phyloP scores from a whole-genome alignment of 2,888 invertebrate genomes.

The Acrobasis consociella region DNA sequence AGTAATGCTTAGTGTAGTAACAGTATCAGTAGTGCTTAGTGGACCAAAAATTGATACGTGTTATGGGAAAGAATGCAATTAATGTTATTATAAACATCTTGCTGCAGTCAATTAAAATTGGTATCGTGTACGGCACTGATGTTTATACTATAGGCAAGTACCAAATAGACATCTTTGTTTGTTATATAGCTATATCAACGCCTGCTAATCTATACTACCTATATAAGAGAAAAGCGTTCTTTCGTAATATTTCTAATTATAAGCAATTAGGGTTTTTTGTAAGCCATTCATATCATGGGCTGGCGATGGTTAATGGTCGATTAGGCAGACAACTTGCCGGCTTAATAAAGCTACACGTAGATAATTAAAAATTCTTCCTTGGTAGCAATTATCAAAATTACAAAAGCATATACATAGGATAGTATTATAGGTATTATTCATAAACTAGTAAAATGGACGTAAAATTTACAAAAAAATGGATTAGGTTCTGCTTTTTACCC shows the following conservation, averaged over 20 bases:
- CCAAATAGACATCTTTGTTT: background rate
- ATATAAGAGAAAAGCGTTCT: background rate
- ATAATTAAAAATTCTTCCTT: background rate
- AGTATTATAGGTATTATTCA: background rate
- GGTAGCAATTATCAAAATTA: background rate
- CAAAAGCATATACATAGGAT: too few species aligned
- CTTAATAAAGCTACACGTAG: background rate
- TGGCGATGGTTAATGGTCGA: slow-evolving; percentile 1
- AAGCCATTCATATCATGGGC: background rate
- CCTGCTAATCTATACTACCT: background rate
- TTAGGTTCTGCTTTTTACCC: too few species aligned
- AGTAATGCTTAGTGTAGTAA: too few species aligned
- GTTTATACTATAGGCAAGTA: too few species aligned
- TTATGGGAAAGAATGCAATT: too few species aligned
- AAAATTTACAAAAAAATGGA: too few species aligned
- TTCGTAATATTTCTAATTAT: background rate
- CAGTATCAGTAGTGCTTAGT: too few species aligned
- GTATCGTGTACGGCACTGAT: too few species aligned
- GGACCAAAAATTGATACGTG: too few species aligned
- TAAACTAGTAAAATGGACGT: background rate
- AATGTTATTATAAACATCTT: too few species aligned
- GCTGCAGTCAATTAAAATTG: too few species aligned
- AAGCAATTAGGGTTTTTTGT: background rate
- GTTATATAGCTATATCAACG: background rate
- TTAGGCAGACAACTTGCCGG: background rate